A percentile compares a stretch with the other conserved stretches of the same genome.
These are phyloP conservation scores for Noctua comes DNA, from an alignment of 2,888 invertebrate species.

Conservation along the genomic window DNA sequence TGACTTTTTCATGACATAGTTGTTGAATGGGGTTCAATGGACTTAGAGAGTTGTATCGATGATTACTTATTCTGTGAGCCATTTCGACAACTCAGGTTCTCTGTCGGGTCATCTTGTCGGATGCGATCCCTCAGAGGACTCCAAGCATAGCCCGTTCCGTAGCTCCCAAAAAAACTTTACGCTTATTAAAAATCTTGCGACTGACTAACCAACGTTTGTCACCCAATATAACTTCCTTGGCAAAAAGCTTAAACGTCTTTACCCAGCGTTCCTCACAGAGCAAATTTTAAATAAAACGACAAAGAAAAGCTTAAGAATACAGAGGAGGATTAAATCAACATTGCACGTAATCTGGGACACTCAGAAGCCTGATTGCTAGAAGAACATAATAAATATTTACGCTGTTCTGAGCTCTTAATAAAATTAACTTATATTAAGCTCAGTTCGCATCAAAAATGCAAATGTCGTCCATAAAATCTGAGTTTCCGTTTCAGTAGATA, in stretches of 20 bases:
- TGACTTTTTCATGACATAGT: too few relatives aligned
- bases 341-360: slow-evolving; percentile 34
- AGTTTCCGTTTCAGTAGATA: slow-evolving; percentile 12
- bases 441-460: slow-evolving; percentile 22
- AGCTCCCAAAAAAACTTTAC: too few relatives aligned
- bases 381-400: slow-evolving; percentile 40
- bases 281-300: slow-evolving; percentile 28
- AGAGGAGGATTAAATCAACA: slow-evolving; percentile 27
- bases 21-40: too few relatives aligned
- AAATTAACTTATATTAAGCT: slow-evolving; percentile 33
- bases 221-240: slow-evolving; percentile 9
- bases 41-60: too few relatives aligned
- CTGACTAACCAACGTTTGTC: slow-evolving; percentile 4
- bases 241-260: slow-evolving; percentile 15
- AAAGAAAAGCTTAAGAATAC: slow-evolving; percentile 23
- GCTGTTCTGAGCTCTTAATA: slow-evolving; percentile 13
- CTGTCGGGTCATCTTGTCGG: too few relatives aligned
- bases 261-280: not conserved
- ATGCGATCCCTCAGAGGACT: too few relatives aligned
- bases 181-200: not conserved
- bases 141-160: too few relatives aligned
- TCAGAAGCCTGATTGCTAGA: slow-evolving; percentile 23
- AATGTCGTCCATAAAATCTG: slow-evolving; percentile 28
- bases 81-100: too few relatives aligned
- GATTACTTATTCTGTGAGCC: too few relatives aligned